Evolutionary conservation across 2,113 vertebrate species (phyloP).

Genomic region (Chamaetylas fuelleborni): DNA sequence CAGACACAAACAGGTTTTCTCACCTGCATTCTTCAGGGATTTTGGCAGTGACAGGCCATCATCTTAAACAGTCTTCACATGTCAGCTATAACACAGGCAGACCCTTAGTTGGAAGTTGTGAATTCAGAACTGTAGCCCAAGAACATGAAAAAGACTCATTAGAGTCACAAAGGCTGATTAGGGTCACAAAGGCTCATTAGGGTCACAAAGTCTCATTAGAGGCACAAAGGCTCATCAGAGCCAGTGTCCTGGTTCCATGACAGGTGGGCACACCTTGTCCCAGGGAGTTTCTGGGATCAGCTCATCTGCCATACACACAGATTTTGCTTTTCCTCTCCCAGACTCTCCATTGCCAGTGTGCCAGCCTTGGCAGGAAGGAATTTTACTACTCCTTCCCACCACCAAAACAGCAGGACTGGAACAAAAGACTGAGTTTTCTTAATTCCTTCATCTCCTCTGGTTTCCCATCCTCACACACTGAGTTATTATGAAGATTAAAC

Average conservation of each 20-base stretch:
- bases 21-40: neutral
- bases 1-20: neutral
- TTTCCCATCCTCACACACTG: neutral
- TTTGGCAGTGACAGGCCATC: neutral
- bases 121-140: neutral
- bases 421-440: neutral
- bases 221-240: neutral
- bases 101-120: neutral
- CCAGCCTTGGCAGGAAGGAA: neutral
- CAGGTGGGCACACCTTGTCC: neutral
- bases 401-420: neutral
- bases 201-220: neutral
- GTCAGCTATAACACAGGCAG: neutral
- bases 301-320: neutral
- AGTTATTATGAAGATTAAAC: neutral
- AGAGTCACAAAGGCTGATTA: neutral
- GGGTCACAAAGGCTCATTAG: neutral
- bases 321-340: neutral
- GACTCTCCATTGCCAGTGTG: fast-evolving
- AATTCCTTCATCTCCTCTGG: neutral
- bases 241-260: neutral
- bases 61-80: neutral
- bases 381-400: neutral
- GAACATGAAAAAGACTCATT: neutral
- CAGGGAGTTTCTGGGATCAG: neutral